Evolutionary conservation across 2,113 vertebrate genomes (phyloP), one percentile per base, ranked within the genome.

Genomic region (Cavia porcellus): DNA sequence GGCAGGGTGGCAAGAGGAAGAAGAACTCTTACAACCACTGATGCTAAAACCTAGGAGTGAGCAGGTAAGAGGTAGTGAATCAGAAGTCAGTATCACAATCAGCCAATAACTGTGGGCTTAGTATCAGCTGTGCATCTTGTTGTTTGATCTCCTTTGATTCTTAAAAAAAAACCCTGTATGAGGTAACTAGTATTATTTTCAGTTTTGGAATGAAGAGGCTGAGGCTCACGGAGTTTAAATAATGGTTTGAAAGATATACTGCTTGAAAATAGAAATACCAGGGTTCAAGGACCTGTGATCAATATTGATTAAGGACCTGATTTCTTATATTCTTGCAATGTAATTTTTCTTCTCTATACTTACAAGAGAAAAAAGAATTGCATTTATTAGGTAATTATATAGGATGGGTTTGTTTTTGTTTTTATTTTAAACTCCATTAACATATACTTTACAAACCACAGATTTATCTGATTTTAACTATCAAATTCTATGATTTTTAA

Each of bases 321-420:
- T 50, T 79, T 77, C 12, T 92, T 82, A 6, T 19, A 19, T 57
- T 57, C 72, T 3, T 82, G 47, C 47, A 91, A 66, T 38, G 45
- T 22, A 82, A 28, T 81, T 96, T 92, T 88, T 38, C 47, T 61
- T 95, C 32, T 81, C 52, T 95, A 2, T 59, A 55, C 15, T 79
- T 92, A 64, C 28, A 24, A 45, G 25, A 35, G 38, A 91, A 94
- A 38, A 70, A 45, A 6, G 19, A 70, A 20, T n/a, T 66, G n/a
- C 3, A 83, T 92, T 86, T 90, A 84, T 87, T 86, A 79, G 83
- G 13, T 42, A 55, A 85, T 70, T 89, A 45, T 17, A 10, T 9
- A 66, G 64, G 45, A 30, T 91, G 70, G 22, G 12, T n/a, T 24
- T 62, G 20, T 38, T 84, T 70, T 64, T 22, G 13, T 10, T 77